phyloP scores from a whole-genome alignment of 2,888 invertebrate genomes.

The Liopterus haemorrhoidalis region DNA sequence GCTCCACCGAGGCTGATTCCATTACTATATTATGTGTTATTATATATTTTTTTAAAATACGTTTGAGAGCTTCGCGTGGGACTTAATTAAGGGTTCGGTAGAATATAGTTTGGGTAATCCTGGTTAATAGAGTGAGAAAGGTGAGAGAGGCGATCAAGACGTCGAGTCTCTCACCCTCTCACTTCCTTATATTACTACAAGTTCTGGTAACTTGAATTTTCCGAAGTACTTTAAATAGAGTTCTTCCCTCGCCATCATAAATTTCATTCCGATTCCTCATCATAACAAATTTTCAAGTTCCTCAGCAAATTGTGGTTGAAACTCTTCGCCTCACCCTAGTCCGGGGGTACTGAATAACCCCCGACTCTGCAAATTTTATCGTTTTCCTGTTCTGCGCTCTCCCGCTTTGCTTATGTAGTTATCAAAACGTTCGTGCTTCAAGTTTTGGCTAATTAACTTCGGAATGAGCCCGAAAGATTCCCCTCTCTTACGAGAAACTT shows the following conservation, averaged over 20 bases:
- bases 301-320: constrained; percentile 40
- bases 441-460: constrained; percentile 23
- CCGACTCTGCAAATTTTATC: constrained; percentile 18
- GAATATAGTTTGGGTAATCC: no score
- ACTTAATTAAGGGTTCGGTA: no score
- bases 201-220: constrained; percentile 3
- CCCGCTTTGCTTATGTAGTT: constrained; percentile 19
- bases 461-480: constrained; percentile 16
- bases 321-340: constrained; percentile 4
- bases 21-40: no score
- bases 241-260: constrained; percentile 17
- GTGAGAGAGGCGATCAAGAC: no score
- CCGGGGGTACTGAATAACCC: no score
- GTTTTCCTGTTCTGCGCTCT: constrained; percentile 8
- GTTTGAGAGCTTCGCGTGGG: no score
- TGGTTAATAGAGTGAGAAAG: no score
- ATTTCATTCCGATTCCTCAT: constrained; percentile 41
- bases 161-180: no score
- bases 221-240: neutral
- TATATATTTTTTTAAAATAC: no score
- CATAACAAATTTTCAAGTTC: constrained; percentile 43
- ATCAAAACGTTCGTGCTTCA: constrained; percentile 20
- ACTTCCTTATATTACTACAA: neutral
- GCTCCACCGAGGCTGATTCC: no score
- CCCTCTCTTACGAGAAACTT: constrained; percentile 10